Base-by-base conservation (phyloP, 2,888 invertebrate genomes). In the Cheilosia vernalis region DNA sequence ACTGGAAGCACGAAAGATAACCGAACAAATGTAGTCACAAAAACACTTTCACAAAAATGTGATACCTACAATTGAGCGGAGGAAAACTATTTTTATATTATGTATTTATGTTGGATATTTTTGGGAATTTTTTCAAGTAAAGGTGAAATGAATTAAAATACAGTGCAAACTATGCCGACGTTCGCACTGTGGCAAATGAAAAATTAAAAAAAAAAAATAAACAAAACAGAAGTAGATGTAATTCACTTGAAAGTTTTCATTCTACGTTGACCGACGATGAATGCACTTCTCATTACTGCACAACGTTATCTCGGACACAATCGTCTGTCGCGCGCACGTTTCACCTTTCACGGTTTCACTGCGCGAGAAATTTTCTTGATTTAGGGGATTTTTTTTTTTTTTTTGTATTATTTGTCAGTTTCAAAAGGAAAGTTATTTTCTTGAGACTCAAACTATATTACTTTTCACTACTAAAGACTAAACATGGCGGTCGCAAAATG, bases 401-500 rank as follows among this genome's bases (percentile, higher is more conserved):
- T 3, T 21, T 21, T 1, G 21, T 3, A 24, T 24, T 51, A 6
- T 56, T 49, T 24, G 19, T 67, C n/a, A 33, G 21, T 21, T 47
- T 19, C n/a, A 24, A 49, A 51, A 30, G 21, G 9, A 40, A 58
- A 51, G 13, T 67, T 10, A 6, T 27, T 58, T 49, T 47, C 13
- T 6, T 0, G 6, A 24, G 0, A 17, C 15, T 10, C 3, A 21
- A 3, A n/a, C 6, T 1, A 42, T 53, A 42, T 6, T 10, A 9
- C n/a, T n/a, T n/a, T n/a, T n/a, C n/a, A n/a, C n/a, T n/a, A n/a
- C n/a, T n/a, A n/a, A n/a, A n/a, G n/a, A n/a, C n/a, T n/a, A n/a
- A n/a, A n/a, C 78, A 79, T 79, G 78, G 78, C 78, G 56, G 78
- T 15, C 70, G 42, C 64, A 58, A 63, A 58, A 63, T 64, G 49